Evolutionary conservation across 2,797 vertebrate species (phyloP), one percentile per base, ranked within the genome.

Genomic region (Dendrocincla tyrannina): DNA sequence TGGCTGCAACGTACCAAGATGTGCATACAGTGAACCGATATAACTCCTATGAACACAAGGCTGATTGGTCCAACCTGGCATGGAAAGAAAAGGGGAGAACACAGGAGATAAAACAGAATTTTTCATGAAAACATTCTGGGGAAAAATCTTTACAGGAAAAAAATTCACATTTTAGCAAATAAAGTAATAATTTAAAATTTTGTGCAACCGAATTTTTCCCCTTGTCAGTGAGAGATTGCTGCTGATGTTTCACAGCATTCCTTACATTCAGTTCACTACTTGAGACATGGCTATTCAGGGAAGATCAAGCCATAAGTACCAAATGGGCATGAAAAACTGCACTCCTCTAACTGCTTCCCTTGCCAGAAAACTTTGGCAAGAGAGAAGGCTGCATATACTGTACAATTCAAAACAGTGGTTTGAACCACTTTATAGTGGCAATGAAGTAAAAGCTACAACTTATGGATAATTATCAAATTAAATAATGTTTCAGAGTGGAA

Each of bases 11-110:
- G 98, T 95, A 99, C 98, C 97, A 99, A 97, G 95, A 98, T 98
- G 96, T 99, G 98, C 99, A 99, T 99, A 97, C 98, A 99, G 85
- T 99, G 98, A 91, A 99, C 97, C 73, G 98, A 98, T 92, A 99
- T 94, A 89, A 98, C 77, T 69, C 98, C 98, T 97, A 99, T 98
- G 95, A 99, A 82, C 73, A 99, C 96, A 95, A 99, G 98, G 96
- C 98, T 98, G 94, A 99, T 89, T 44, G 98, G 98, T 86, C 99
- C 98, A 62, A 99, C 86, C 98, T 99, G 50, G 88, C 15, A 90
- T 12, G 24, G 42, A 8, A 76, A 73, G 74, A 87, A 93, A 84
- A 79, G 88, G 0, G 6, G 16, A 95, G 13, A 1, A 67, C 27
- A 91, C 1, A 28, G 32, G 5, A 69, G 44, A 64, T 60, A 85